These are phyloP conservation scores for Panthera uncia DNA, from an alignment of 2,113 vertebrate species.

Conservation along the genomic window DNA sequence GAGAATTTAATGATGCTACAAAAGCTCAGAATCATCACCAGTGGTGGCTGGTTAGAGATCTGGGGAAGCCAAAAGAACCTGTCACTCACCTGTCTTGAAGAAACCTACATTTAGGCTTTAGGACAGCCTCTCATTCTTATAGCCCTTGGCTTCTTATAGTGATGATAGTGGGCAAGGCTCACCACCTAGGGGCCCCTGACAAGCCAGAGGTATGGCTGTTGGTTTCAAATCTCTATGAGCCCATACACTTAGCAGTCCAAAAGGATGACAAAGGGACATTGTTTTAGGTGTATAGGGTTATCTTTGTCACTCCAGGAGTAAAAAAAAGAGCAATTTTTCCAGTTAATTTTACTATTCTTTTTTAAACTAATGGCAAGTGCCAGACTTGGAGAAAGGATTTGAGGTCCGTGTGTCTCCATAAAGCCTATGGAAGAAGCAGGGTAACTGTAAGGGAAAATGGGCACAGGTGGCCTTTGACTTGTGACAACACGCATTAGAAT, in stretches of 20 bases:
- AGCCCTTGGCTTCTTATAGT: neutral
- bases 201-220: neutral
- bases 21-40: neutral
- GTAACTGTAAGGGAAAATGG: neutral
- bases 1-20: neutral
- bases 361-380: neutral
- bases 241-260: neutral
- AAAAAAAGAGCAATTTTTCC: neutral
- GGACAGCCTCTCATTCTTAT: neutral
- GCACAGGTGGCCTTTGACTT: neutral
- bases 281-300: neutral
- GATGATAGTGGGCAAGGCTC: too few relatives aligned
- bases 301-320: neutral
- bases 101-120: neutral
- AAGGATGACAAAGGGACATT: neutral
- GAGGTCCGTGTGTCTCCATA: neutral
- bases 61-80: neutral
- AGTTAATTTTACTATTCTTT: neutral
- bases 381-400: neutral
- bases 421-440: neutral
- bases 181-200: neutral
- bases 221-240: neutral
- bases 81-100: neutral
- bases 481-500: slow-evolving; percentile 13
- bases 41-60: neutral